Conservation (phyloP, 2,113 vertebrate species). For the Misgurnus anguillicaudatus region DNA sequence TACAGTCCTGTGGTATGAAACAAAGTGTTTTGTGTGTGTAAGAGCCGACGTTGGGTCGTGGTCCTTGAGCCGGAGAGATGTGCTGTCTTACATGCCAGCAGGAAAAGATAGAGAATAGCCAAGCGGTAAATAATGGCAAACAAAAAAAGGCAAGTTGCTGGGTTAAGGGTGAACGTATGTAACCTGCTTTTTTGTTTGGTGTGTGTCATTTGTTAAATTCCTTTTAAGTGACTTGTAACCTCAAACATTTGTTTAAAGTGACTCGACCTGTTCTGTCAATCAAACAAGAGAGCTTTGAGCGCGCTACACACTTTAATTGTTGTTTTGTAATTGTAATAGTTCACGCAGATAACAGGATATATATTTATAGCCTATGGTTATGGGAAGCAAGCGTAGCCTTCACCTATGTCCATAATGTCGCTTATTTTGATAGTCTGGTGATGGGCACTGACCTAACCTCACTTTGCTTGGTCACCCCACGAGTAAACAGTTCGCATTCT, state of each 20-base stretch:
- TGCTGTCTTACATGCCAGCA: constrained; percentile 16
- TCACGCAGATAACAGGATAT: background rate
- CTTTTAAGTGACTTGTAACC: background rate
- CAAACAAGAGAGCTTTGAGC: background rate
- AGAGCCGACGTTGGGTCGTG: background rate
- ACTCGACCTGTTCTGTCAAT: constrained; percentile 24
- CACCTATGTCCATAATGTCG: too few species aligned
- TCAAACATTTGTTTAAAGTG: constrained; percentile 20
- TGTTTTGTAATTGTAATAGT: background rate
- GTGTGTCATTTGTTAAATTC: background rate
- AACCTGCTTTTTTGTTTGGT: background rate
- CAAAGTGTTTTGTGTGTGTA: background rate
- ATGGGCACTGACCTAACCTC: background rate
- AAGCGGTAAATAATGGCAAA: background rate
- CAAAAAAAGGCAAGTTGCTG: background rate
- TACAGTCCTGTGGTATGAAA: background rate
- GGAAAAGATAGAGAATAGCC: background rate
- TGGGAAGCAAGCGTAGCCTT: background rate
- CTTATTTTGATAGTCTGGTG: too few species aligned
- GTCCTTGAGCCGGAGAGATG: background rate
- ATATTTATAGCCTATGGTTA: background rate
- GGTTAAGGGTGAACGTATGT: background rate
- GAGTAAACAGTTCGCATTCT: background rate
- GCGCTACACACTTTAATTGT: background rate
- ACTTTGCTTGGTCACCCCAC: background rate